Evolutionary conservation across 2,113 vertebrate genomes (phyloP), one percentile per base, ranked within the genome.

Genomic region (Lucifuga dentata): DNA sequence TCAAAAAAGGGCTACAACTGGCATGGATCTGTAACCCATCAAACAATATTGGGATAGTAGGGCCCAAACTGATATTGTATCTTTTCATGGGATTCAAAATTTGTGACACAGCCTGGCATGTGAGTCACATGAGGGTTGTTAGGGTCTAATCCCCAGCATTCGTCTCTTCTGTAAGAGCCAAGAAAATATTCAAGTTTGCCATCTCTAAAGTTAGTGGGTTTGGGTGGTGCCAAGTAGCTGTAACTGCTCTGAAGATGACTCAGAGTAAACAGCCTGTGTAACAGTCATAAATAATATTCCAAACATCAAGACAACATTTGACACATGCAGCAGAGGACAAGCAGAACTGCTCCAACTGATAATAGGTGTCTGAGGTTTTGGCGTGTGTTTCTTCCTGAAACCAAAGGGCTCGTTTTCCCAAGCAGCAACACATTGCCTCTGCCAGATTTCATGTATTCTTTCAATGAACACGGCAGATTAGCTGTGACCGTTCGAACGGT

Each of bases 321-420:
- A 76, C 72, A 66, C 59, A 23, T 40, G 41, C 24, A 64, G 53
- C 38, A 45, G 21, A 64, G 53, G 74, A 69, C 70, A 78, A 4
- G 15, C 50, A 63, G 61, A 16, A 36, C 45, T 51, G 58, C 45
- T 71, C 57, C 16, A 32, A 63, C 20, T 55, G n/a, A 33, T 73
- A 76, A 83, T 71, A 66, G 53, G 45, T 78, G 73, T 81, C 59
- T 80, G 84, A 78, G 81, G 88, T 75, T 85, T 86, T 64, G 78
- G 74, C 75, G 3, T n/a, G 29, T 16, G 11, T 21, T 2, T 3
- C 29, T 80, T 2, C 5, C 29, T 80, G 51, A 71, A 36, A 24
- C 16, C 63, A 68, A 52, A 11, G 38, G 48, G 11, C 12, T 40
- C 32, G 13, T 20, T 41, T 68, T 76, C 82, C 69, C 75, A 29